Percentiles rank a stretch among this genome's conserved stretches.
Evolutionary conservation across 2,888 invertebrate species (phyloP).

Genomic region (Fissipunctia ypsillon): DNA sequence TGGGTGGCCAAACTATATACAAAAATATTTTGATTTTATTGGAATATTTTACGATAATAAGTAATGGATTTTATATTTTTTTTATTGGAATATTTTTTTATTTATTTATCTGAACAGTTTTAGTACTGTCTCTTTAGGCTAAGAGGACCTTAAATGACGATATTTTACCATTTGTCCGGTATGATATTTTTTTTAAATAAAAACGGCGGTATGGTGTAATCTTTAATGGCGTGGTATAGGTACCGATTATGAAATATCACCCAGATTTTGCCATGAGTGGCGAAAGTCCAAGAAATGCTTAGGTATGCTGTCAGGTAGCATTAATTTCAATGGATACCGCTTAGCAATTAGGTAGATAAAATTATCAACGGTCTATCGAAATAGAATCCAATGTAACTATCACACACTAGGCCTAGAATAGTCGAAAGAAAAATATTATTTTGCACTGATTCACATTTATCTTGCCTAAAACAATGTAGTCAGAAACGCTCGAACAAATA

Average conservation of each 20-base stretch:
- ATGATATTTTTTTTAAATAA: not conserved
- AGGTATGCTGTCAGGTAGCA: slow-evolving; percentile 9
- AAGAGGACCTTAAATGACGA: slow-evolving; percentile 6
- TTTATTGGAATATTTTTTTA: slow-evolving; percentile 1
- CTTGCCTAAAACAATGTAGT: too few relatives aligned
- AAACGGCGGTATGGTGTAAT: not conserved
- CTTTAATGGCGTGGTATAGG: not conserved
- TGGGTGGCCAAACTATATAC: slow-evolving; percentile 19
- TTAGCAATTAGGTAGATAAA: slow-evolving; percentile 19
- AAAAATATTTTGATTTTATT: slow-evolving; percentile 5
- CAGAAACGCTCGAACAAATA: too few relatives aligned
- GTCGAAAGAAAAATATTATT: not conserved
- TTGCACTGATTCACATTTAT: not conserved
- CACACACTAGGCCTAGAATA: not conserved
- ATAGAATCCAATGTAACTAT: not conserved
- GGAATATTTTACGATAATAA: not conserved
- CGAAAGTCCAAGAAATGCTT: slow-evolving; percentile 24
- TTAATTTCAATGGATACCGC: slow-evolving; percentile 8
- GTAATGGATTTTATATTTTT: slow-evolving; percentile 4
- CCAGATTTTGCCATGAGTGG: slow-evolving; percentile 22
- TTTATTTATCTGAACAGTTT: slow-evolving; percentile 6
- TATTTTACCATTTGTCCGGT: not conserved
- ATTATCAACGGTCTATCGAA: slow-evolving; percentile 32
- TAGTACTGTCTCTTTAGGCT: not conserved
- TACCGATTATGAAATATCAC: slow-evolving; percentile 27